Base-by-base conservation (phyloP, 2,797 vertebrate species). In the Takifugu ocellatus region DNA sequence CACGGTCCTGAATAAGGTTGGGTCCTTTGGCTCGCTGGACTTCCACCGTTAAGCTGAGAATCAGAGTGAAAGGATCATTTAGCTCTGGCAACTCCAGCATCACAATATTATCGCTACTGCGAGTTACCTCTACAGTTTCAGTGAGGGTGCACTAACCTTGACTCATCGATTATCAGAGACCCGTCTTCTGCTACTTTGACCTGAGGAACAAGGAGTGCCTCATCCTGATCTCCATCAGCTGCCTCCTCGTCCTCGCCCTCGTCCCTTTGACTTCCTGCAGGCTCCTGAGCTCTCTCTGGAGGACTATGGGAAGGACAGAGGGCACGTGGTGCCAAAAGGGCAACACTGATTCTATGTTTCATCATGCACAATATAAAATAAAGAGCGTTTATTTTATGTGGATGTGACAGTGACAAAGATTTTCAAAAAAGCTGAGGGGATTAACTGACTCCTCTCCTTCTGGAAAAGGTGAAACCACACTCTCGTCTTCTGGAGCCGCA, bases 131-230 rank as follows among this genome's bases (percentile, higher is more conserved):
- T 14, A 39, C 36, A 39, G 36, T 39, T 14, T 15, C 11, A 45
- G 25, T 2, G 24, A 49, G 48, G 54, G 33, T 43, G 21, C 24
- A 63, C 83, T 68, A 33, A 92, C 97, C 97, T 99, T 84, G 96
- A 94, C 84, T 99, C 97, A 56, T 99, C 96, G 67, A 99, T 92
- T 81, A 99, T 98, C 84, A 99, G 94, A 4, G 96, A 90, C 31
- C 97, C 97, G 59, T 99, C 97, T 86, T 98, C 97, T 25, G 96
- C 97, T 68, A 99, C 97, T 89, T 97, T 98, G 42, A 99, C 95
- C 76, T 92, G 93, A 75, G 97, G 97, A 66, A 95, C 96, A 58
- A 97, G 83, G 66, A 93, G 77, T 0, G 91, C 87, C 0, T 94
- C 92, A 0, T 94, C 94, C 29, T 92, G 74, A 2, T 78, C 83